phyloP scores from a whole-genome alignment of 2,797 vertebrate species.

The Mormyrops attenuatus region DNA sequence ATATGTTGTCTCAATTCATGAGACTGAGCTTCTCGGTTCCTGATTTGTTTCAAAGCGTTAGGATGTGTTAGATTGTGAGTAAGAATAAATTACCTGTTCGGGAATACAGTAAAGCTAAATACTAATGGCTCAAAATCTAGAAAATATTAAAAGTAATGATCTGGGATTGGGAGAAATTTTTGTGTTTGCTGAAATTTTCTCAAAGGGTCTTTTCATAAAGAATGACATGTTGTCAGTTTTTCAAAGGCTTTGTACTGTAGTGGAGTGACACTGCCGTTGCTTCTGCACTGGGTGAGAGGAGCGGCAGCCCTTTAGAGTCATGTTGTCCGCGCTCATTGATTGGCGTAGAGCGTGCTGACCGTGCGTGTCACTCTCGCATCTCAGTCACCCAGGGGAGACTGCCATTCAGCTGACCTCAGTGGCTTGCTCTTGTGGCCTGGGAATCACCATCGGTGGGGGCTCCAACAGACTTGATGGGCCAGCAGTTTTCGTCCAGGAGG shows the following conservation, averaged over 20 bases:
- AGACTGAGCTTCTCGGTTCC: too few relatives aligned
- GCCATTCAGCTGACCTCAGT: constrained; percentile 80
- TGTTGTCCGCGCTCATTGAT: not conserved
- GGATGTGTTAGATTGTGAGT: not conserved
- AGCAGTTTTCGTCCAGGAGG: constrained; percentile 79
- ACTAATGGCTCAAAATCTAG: not conserved
- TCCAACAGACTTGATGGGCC: constrained; percentile 79
- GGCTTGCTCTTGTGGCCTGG: constrained; percentile 64
- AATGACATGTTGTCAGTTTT: not conserved
- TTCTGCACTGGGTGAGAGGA: not conserved
- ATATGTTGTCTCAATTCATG: not conserved
- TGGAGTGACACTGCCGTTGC: not conserved
- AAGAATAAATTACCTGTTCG: not conserved
- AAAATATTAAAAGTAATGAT: not conserved
- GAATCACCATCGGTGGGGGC: constrained; percentile 75
- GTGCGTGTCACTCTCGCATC: constrained; percentile 2
- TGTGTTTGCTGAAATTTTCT: not conserved
- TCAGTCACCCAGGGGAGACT: constrained; percentile 71
- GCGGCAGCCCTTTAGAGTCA: not conserved
- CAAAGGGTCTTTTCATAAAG: not conserved
- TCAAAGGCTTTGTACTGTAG: not conserved
- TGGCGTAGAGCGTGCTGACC: not conserved
- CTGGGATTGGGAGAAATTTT: not conserved
- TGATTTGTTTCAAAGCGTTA: not conserved
- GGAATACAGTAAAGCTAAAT: not conserved